Conservation (phyloP, 2,888 invertebrate species). For the Aphodius granarius region DNA sequence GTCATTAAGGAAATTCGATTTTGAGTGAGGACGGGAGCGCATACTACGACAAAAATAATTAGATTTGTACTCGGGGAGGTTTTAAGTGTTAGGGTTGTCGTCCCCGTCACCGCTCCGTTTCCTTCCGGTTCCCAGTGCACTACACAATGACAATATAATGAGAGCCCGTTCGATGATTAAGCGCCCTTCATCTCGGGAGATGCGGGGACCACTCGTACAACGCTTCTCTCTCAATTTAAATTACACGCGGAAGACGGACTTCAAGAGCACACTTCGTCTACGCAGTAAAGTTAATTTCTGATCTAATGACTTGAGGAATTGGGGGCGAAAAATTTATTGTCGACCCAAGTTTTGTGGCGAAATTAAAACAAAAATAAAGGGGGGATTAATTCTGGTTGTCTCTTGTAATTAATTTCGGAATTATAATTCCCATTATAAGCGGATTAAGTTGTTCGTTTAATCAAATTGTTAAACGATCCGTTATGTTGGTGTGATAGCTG, state of each 20-base stretch:
- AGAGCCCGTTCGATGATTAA: constrained; percentile 4
- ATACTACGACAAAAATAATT: constrained; percentile 21
- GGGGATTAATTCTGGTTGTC: too few species aligned
- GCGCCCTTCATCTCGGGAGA: background rate
- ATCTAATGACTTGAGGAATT: background rate
- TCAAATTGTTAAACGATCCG: too few species aligned
- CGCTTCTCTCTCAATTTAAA: background rate
- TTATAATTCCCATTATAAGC: too few species aligned
- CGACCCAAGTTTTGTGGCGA: background rate
- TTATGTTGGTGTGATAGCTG: too few species aligned
- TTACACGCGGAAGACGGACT: background rate
- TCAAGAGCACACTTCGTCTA: constrained; percentile 2
- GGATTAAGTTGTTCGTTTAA: too few species aligned
- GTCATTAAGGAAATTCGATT: constrained; percentile 25
- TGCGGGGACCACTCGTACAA: background rate
- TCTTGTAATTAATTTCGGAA: too few species aligned
- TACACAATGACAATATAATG: constrained; percentile 9
- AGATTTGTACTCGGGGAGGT: constrained; percentile 17
- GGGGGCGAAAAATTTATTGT: background rate
- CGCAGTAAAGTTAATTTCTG: background rate
- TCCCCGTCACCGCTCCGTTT: background rate
- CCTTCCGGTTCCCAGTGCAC: background rate
- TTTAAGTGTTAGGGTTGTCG: constrained; percentile 11
- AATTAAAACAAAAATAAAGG: too few species aligned
- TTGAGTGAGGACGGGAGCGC: constrained; percentile 14